Conservation (phyloP, 2,888 invertebrate genomes). For the Sarcophaga rosellei region DNA sequence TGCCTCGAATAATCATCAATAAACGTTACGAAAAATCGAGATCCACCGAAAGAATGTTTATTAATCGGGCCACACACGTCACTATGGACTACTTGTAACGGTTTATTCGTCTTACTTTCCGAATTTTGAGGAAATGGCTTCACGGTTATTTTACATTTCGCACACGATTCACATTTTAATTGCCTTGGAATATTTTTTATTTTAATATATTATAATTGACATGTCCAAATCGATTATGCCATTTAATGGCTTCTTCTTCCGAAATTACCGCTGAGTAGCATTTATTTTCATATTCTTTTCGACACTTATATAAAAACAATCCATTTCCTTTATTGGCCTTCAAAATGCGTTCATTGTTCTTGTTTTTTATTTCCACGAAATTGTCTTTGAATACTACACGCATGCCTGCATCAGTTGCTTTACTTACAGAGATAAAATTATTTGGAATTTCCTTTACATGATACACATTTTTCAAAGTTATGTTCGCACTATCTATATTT, state of each 20-base stretch:
- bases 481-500: too few species aligned
- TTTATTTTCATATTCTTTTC: neutral
- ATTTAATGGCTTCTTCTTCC: neutral
- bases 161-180: constrained; percentile 32
- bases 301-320: constrained; percentile 3
- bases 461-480: too few species aligned
- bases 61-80: constrained; percentile 29
- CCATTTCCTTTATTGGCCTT: constrained; percentile 3
- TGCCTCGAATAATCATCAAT: constrained; percentile 36
- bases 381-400: neutral
- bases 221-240: constrained; percentile 51
- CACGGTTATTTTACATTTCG: constrained; percentile 38
- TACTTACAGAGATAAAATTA: constrained; percentile 13
- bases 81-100: constrained; percentile 40
- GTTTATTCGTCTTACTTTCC: constrained; percentile 1
- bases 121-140: constrained; percentile 12
- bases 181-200: neutral
- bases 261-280: neutral
- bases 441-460: too few species aligned
- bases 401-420: constrained; percentile 15
- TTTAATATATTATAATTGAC: constrained; percentile 40
- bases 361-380: constrained; percentile 12
- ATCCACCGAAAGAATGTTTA: constrained; percentile 29
- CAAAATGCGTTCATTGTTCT: constrained; percentile 6
- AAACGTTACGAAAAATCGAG: constrained; percentile 48